phyloP scores from a whole-genome alignment of 2,113 vertebrate species.

The Bufo bufo region DNA sequence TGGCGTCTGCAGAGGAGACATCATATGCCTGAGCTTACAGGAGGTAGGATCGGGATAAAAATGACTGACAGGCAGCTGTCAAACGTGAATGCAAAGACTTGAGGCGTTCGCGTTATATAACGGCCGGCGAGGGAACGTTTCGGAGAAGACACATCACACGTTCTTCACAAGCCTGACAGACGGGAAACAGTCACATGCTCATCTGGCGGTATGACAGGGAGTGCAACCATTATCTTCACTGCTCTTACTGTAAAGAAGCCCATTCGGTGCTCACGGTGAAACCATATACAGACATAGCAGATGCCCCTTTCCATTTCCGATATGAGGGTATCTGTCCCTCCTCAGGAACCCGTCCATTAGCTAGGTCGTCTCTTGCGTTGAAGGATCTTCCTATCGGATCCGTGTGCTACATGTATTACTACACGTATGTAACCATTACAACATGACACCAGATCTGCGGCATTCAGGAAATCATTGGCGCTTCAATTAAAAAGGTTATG shows the following conservation, averaged over 20 bases:
- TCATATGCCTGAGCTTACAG: background rate
- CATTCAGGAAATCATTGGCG: too few species aligned
- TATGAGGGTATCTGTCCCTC: too few species aligned
- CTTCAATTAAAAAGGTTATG: too few species aligned
- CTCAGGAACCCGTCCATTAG: too few species aligned
- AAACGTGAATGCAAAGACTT: background rate
- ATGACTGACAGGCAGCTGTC: slow-evolving; percentile 19
- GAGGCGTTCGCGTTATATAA: background rate
- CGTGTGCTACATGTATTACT: too few species aligned
- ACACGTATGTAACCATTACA: too few species aligned
- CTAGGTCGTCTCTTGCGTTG: too few species aligned
- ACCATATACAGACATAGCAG: too few species aligned
- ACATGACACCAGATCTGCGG: too few species aligned
- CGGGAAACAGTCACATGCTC: background rate
- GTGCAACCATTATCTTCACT: background rate
- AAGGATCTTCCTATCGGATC: too few species aligned
- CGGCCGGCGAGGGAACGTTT: background rate
- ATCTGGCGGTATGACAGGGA: background rate
- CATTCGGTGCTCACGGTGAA: background rate
- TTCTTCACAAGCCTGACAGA: background rate
- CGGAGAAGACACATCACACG: background rate
- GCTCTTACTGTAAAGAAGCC: background rate
- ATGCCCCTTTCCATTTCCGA: too few species aligned
- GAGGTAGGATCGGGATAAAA: background rate
- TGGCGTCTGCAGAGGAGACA: background rate